A percentile compares a stretch with the other conserved stretches of the same genome.
Evolutionary conservation across 2,113 vertebrate species (phyloP).

Genomic region (Arothron firmamentum): DNA sequence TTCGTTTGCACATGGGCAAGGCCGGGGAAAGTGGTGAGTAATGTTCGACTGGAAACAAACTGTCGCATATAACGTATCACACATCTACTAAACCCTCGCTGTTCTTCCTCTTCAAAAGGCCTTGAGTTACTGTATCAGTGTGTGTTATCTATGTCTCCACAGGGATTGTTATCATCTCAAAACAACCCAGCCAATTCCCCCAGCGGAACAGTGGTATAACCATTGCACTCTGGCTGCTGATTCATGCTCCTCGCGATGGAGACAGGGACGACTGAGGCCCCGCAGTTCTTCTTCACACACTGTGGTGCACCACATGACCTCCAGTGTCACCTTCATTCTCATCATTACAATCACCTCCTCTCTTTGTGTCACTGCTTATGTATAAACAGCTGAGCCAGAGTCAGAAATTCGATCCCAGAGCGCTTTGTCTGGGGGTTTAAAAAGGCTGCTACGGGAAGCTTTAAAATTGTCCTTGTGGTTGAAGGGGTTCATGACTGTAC

Average conservation of each 20-base stretch:
- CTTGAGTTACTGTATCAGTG: constrained; percentile 40
- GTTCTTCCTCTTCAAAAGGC: constrained; percentile 23
- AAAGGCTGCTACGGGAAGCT: constrained; percentile 37
- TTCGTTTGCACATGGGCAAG: constrained; percentile 99
- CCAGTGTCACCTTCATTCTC: constrained; percentile 39
- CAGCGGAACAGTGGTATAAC: constrained; percentile 90
- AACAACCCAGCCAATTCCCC: constrained; percentile 87
- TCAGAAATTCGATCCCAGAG: constrained; percentile 5
- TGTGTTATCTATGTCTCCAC: constrained; percentile 75
- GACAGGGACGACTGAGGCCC: constrained; percentile 45
- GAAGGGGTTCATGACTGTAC: neutral
- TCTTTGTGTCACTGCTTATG: constrained; percentile 25
- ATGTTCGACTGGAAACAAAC: constrained; percentile 38
- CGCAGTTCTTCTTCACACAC: constrained; percentile 54
- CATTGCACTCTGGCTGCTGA: constrained; percentile 67
- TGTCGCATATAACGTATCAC: constrained; percentile 48
- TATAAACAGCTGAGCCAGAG: constrained; percentile 32
- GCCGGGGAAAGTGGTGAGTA: constrained; percentile 99
- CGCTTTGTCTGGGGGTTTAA: constrained; percentile 1
- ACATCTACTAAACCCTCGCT: constrained; percentile 26
- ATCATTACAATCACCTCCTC: constrained; percentile 29
- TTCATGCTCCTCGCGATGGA: constrained; percentile 56
- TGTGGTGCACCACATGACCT: constrained; percentile 44
- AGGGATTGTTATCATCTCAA: constrained; percentile 88
- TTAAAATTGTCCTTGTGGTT: constrained; percentile 51